These are phyloP conservation scores for Leptocoma aspasia DNA, from an alignment of 2,113 vertebrate species.

Conservation along the genomic window DNA sequence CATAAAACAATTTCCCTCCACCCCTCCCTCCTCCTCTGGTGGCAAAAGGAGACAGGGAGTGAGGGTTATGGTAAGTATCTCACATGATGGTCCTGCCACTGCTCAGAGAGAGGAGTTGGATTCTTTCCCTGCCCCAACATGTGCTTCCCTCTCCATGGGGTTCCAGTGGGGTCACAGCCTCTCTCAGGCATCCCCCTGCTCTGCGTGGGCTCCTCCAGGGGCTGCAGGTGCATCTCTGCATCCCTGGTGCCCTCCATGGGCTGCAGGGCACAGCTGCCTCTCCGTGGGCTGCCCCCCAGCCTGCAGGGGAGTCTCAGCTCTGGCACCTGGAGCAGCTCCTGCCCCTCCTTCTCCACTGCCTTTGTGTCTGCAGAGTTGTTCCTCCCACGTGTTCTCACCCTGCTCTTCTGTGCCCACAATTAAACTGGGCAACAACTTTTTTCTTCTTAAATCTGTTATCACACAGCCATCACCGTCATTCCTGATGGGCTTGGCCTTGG, in stretches of 20 bases:
- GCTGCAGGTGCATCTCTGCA: background rate
- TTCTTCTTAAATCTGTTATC: background rate
- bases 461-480: background rate
- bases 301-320: background rate
- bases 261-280: no score
- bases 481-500: background rate
- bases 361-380: background rate
- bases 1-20: background rate
- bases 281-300: background rate
- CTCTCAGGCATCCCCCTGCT: background rate
- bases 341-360: background rate
- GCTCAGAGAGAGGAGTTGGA: background rate
- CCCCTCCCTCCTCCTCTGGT: background rate
- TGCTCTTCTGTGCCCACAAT: background rate
- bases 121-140: background rate
- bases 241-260: background rate
- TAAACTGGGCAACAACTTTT: background rate
- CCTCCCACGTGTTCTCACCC: background rate
- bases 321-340: background rate
- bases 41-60: no score
- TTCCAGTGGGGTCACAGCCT: accelerated
- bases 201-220: accelerated
- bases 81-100: background rate
- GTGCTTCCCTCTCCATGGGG: accelerated
- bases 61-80: background rate